phyloP scores from a whole-genome alignment of 2,797 vertebrate genomes.

The Serranus cabrilla region DNA sequence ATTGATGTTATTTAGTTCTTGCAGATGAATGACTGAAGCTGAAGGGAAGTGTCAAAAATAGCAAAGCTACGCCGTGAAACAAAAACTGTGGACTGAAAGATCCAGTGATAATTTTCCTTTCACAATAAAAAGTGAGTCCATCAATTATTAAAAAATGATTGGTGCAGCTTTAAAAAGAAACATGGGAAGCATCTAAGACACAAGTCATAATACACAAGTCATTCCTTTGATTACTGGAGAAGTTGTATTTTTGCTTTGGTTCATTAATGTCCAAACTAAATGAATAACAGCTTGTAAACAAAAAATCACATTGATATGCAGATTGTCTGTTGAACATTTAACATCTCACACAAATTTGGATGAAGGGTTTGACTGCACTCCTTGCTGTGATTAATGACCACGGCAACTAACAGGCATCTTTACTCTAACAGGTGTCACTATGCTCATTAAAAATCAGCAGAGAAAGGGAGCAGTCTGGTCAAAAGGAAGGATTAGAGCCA shows the following conservation, averaged over 20 bases:
- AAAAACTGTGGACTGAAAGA: not conserved
- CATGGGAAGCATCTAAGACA: not conserved
- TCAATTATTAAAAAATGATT: not conserved
- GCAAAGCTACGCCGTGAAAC: not conserved
- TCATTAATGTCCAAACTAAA: not conserved
- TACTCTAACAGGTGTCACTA: constrained; percentile 5
- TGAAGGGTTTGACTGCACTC: constrained; percentile 9
- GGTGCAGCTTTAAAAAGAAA: not conserved
- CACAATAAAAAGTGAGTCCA: not conserved
- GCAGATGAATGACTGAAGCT: too few relatives aligned
- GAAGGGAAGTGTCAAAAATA: not conserved
- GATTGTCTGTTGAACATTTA: constrained; percentile 6
- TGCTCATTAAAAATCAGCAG: constrained; percentile 23
- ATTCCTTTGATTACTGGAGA: not conserved
- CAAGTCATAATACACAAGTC: not conserved
- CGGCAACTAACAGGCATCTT: constrained; percentile 6
- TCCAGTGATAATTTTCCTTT: not conserved
- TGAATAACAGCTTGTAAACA: constrained; percentile 10
- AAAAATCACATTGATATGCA: not conserved
- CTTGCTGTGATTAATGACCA: constrained; percentile 10
- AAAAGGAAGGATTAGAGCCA: constrained; percentile 7
- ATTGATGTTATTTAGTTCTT: too few relatives aligned
- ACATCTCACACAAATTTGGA: constrained; percentile 2
- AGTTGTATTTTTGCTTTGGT: not conserved
- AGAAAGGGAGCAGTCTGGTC: not conserved